Evolutionary conservation across 30 jellyfish, hydroid and myxozoan species (phyloP), one percentile per base, ranked within the genome.

Genomic region (Aurelia aurita complex sp. Pacific): DNA sequence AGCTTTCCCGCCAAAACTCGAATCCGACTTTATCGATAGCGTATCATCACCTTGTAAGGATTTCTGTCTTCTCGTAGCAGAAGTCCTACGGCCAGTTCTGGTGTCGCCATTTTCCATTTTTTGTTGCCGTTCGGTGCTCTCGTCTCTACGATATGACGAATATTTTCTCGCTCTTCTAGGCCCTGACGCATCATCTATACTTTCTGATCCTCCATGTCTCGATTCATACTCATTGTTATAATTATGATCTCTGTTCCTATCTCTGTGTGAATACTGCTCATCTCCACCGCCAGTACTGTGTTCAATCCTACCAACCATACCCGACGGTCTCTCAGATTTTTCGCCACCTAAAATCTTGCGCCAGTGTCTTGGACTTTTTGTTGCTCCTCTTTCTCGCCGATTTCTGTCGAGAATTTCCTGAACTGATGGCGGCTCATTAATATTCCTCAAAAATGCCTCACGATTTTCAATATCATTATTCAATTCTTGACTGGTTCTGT

Each of bases 341-440:
- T 83, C 93, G 1, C 93, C 93, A 11, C 74, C 74, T n/a, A 84
- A 59, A 33, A 84, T 53, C 60, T 77, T 73, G 57, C 78, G 35
- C 93, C 93, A 84, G 17, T 83, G 77, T 18, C 85, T 55, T 8
- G 93, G 93, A 74, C 93, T 84, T 67, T 84, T 64, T n/a, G 87
- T 42, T 13, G 77, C 65, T 0, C 76, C 61, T 46, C 89, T 18
- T 34, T 79, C 89, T 15, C 89, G 80, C 18, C 93, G 80, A 38
- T 84, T 84, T 57, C 85, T 84, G 64, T 84, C 93, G 43, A 84
- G 76, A 33, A 84, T 84, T 54, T 73, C 93, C 53, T 79, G 89
- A 18, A 79, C 89, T 19, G 89, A 63, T 64, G 89, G 89, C 23
- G 89, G 67, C 46, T 79, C 80, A 5, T 46, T 79, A 34, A 65